These are phyloP conservation scores for Pyrgilauda ruficollis DNA, from an alignment of 2,113 vertebrate species.

Conservation along the genomic window DNA sequence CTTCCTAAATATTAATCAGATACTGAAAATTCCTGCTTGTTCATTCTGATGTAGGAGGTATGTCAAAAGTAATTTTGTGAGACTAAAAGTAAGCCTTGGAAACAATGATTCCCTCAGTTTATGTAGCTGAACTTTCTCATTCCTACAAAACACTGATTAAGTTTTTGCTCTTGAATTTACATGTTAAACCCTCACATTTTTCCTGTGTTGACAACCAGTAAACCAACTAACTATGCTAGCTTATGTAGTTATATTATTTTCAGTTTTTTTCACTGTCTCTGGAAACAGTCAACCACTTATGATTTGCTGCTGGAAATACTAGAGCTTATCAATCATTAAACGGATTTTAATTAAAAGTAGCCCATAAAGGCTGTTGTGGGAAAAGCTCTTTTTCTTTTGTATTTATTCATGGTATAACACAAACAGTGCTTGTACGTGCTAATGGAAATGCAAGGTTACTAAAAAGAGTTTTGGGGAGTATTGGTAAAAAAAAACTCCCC, in stretches of 20 bases:
- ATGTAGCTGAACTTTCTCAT: neutral
- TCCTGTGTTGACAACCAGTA: constrained; percentile 42
- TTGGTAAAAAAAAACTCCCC: neutral
- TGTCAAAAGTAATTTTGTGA: neutral
- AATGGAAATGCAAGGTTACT: neutral
- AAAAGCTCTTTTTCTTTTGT: constrained; percentile 32
- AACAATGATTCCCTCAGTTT: neutral
- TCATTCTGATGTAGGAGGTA: neutral
- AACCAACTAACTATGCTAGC: constrained; percentile 57
- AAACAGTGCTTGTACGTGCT: neutral
- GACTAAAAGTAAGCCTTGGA: neutral
- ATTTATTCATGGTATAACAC: neutral
- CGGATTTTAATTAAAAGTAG: constrained; percentile 65
- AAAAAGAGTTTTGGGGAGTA: neutral
- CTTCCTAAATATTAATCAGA: neutral
- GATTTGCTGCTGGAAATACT: constrained; percentile 66
- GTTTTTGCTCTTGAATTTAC: constrained; percentile 37
- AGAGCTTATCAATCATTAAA: constrained; percentile 71
- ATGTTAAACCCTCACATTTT: constrained; percentile 36
- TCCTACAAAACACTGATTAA: neutral
- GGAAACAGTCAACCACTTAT: constrained; percentile 62
- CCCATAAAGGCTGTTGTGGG: constrained; percentile 12
- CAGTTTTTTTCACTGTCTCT: constrained; percentile 56
- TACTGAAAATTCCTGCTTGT: neutral
- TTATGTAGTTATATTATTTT: constrained; percentile 29